These are phyloP conservation scores for Hymenochirus boettgeri DNA, from an alignment of 2,113 vertebrate species.

Conservation along the genomic window DNA sequence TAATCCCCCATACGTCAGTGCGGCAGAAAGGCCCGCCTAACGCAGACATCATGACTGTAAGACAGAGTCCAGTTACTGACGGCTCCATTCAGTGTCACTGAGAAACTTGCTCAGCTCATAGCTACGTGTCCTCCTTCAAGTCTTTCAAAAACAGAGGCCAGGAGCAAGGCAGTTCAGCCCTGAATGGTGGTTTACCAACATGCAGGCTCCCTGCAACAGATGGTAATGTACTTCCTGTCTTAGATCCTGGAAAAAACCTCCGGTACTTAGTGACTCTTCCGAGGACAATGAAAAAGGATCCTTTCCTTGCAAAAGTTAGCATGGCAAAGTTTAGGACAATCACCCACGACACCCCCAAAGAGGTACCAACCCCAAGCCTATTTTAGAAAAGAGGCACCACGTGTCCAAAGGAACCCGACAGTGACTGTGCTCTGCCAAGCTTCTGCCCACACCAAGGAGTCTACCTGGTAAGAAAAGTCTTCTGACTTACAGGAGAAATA, in stretches of 20 bases:
- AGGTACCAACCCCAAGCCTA: slow-evolving; percentile 60
- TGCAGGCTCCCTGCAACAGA: slow-evolving; percentile 57
- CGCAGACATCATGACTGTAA: slow-evolving; percentile 68
- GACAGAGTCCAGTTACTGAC: slow-evolving; percentile 79
- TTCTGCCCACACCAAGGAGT: slow-evolving; percentile 56
- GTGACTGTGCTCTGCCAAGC: slow-evolving; percentile 54
- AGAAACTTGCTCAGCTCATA: slow-evolving; percentile 92
- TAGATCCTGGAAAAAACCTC: slow-evolving; percentile 60
- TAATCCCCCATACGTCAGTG: slow-evolving; percentile 64
- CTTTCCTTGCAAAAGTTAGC: slow-evolving; percentile 54
- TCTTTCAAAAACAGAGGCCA: slow-evolving; percentile 85
- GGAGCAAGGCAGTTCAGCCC: slow-evolving; percentile 55
- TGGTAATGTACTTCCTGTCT: slow-evolving; percentile 45
- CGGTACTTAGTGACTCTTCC: slow-evolving; percentile 52
- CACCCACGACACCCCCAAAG: slow-evolving; percentile 60
- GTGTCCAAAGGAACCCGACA: slow-evolving; percentile 58
- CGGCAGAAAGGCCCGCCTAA: slow-evolving; percentile 59
- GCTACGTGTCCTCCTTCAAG: slow-evolving; percentile 91
- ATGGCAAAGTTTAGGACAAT: slow-evolving; percentile 62
- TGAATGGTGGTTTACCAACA: slow-evolving; percentile 53
- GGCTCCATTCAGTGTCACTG: slow-evolving; percentile 78
- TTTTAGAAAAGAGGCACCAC: slow-evolving; percentile 58
- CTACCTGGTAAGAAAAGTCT: slow-evolving; percentile 54
- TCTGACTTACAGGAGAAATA: slow-evolving; percentile 66
- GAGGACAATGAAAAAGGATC: slow-evolving; percentile 54